Evolutionary conservation across 2,888 invertebrate species (phyloP), one percentile per base, ranked within the genome.

Genomic region (Lasioglossum malachurum): DNA sequence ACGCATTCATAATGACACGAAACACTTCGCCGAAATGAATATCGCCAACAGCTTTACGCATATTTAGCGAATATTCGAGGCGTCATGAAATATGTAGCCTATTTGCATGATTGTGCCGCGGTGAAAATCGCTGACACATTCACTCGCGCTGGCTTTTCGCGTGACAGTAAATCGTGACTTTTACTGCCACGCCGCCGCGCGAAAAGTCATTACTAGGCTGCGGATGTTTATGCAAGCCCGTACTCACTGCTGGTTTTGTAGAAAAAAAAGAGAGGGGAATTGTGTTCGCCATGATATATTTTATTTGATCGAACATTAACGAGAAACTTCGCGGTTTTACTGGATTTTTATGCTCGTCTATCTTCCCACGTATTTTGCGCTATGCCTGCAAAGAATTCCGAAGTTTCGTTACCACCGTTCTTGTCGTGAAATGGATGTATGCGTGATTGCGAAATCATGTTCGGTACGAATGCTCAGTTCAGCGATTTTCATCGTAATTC

Each of bases 11-110:
- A 83, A 85, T 81, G 60, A 77, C 79, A 82, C 44, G 79, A 44
- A 75, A 87, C 75, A 79, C 77, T 84, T 75, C 71, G n/a, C 14
- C 49, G 82, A 74, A 89, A 87, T 82, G 83, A 87, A 83, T 83
- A 87, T 80, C 82, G 31, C 44, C 71, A 77, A 84, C 81, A 82
- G 87, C 80, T 85, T 83, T 80, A 85, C 87, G 80, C 73, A 87
- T 87, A 80, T 85, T 85, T 85, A 83, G 78, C 85, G 78, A 83
- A 87, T 89, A 87, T 89, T 84, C 69, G 79, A 73, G 23, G 69
- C 79, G 67, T 82, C 74, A 73, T 84, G 84, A 87, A 87, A 89
- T 85, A 80, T 78, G 76, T 80, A 83, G 67, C 75, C 74, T 76
- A 78, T 87, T 73, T 83, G 75, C 88, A 82, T 86, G 80, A 31